Percentiles rank a stretch among this genome's conserved stretches.
Evolutionary conservation across 2,113 vertebrate species (phyloP).

Genomic region (Phrynocephalus versicolor): DNA sequence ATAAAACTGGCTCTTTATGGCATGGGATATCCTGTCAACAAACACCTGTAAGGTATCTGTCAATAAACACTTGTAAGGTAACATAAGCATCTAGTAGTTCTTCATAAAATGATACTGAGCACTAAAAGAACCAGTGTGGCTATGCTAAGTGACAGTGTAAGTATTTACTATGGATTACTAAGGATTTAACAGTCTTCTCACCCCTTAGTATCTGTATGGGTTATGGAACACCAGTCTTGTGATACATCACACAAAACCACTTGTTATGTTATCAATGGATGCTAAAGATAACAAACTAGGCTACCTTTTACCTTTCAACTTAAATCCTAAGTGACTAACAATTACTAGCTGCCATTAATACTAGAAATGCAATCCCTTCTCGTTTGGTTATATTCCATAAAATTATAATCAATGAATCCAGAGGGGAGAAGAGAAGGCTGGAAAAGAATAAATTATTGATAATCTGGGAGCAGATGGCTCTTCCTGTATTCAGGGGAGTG

Average conservation of each 20-base stretch:
- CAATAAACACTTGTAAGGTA: background rate
- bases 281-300: constrained; percentile 22
- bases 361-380: constrained; percentile 64
- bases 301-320: constrained; percentile 58
- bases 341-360: constrained; percentile 67
- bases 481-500: constrained; percentile 42
- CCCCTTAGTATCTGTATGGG: background rate
- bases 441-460: constrained; percentile 64
- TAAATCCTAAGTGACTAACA: constrained; percentile 61
- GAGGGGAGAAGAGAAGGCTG: constrained; percentile 54
- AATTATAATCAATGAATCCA: constrained; percentile 65
- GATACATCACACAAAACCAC: background rate
- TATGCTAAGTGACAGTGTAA: background rate
- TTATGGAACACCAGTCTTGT: constrained; percentile 1
- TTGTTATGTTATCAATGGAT: constrained; percentile 9
- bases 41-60: background rate
- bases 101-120: background rate
- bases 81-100: background rate
- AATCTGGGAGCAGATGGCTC: constrained; percentile 64
- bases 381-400: constrained; percentile 64
- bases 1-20: background rate
- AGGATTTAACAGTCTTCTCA: background rate
- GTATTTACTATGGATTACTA: background rate
- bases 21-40: background rate
- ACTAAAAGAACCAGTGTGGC: background rate